Evolutionary conservation across 2,797 vertebrate genomes (phyloP), one percentile per base, ranked within the genome.

Genomic region (Ctenopoma kingsleyae): DNA sequence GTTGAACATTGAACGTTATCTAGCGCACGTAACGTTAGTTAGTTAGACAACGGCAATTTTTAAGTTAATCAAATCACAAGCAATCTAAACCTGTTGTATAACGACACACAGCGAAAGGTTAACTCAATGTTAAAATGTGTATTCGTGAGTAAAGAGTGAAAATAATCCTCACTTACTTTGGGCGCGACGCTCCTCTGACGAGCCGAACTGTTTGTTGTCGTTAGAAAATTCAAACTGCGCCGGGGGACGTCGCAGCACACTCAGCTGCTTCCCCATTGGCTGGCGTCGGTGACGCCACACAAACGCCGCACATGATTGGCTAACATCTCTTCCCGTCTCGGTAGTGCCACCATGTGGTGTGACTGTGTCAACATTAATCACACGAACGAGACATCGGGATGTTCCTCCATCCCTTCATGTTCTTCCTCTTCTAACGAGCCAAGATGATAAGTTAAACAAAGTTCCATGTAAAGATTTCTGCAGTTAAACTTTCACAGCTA

Each of bases 171-270:
- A 83, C 90, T 91, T 87, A 92, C 91, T 87, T 91, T 85, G 13
- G 81, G 89, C 90, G 90, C 91, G 87, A 78, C 2, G 77, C 60
- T 67, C 25, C 81, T 53, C 20, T 25, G 52, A 20, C 3, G 20
- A 27, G 30, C 4, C 20, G 2, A 5, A 23, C 52, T 66, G 53
- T 57, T 71, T 54, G 13, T 7, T 64, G 52, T 71, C 43, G 53
- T 74, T 75, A 30, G 6, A 82, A 89, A 84, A 87, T 91, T 92
- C 89, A 90, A 92, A 93, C 32, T 83, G 11, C 1, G 47, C 4
- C 20, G 9, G 51, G 74, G 23, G 64, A 74, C 80, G 54, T 40
- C 0, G 25, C 32, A 5, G 64, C n/a, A 7, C 54, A 11, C 12
- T 35, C 4, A 62, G 8, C 50, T 72, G 5, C 6, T 7, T 1